A percentile compares a stretch with the other conserved stretches of the same genome.
phyloP scores from a whole-genome alignment of 2,797 vertebrate genomes.

The Microtus californicus region DNA sequence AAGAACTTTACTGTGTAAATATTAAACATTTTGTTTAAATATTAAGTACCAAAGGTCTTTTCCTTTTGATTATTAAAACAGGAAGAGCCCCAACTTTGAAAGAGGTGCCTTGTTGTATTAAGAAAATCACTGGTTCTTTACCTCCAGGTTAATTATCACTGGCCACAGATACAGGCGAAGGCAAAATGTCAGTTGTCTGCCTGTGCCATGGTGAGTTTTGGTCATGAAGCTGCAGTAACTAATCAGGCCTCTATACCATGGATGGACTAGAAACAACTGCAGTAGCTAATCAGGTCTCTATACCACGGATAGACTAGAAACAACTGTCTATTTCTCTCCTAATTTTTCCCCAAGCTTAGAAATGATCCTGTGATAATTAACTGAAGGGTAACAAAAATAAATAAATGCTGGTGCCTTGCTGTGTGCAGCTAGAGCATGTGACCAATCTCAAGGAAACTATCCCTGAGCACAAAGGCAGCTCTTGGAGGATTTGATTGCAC shows the following conservation, averaged over 20 bases:
- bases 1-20: conserved; percentile 85
- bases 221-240: conserved; percentile 58
- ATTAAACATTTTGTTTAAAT: conserved; percentile 85
- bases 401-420: background rate
- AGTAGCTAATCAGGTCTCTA: conserved; percentile 44
- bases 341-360: conserved; percentile 23
- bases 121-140: conserved; percentile 78
- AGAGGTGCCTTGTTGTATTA: conserved; percentile 79
- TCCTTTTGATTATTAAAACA: conserved; percentile 84
- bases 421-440: background rate
- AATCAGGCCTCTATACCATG: conserved; percentile 19
- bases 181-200: conserved; percentile 82
- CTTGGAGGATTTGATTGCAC: background rate
- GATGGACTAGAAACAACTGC: conserved; percentile 22
- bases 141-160: conserved; percentile 81
- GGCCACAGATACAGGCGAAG: conserved; percentile 71
- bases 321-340: background rate
- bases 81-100: conserved; percentile 81
- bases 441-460: background rate
- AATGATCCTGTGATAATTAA: conserved; percentile 1
- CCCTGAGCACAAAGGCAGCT: background rate
- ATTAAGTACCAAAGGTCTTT: conserved; percentile 83
- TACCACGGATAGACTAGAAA: conserved; percentile 21
- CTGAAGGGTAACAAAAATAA: background rate
- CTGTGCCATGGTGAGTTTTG: conserved; percentile 73